A percentile compares a stretch with the other conserved stretches of the same genome.
Evolutionary conservation across 2,888 invertebrate species (phyloP).

Genomic region (Frankliniella fusca): DNA sequence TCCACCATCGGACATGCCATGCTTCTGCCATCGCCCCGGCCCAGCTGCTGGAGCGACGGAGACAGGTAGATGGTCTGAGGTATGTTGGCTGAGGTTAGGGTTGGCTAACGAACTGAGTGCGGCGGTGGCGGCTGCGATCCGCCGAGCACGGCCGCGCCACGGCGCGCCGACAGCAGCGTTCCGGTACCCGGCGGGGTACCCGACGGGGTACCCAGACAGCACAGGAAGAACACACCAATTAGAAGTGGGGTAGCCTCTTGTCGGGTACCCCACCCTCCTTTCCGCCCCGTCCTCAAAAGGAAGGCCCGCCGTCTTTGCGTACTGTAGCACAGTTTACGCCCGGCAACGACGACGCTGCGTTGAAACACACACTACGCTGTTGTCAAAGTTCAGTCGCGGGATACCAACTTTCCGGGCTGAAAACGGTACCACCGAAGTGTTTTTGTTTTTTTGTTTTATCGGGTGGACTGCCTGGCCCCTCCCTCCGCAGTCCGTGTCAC

Average conservation of each 20-base stretch:
- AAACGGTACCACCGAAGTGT: too few species aligned
- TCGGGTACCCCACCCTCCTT: not conserved
- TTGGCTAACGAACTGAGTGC: slow-evolving; percentile 5
- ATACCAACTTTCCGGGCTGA: too few species aligned
- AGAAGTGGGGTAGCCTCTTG: not conserved
- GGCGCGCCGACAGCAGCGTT: too few species aligned
- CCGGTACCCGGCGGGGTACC: not conserved
- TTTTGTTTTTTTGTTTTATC: too few species aligned
- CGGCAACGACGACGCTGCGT: not conserved
- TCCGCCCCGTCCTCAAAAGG: not conserved
- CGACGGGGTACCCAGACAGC: not conserved
- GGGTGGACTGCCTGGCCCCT: too few species aligned
- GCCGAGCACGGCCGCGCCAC: too few species aligned
- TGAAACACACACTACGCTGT: not conserved
- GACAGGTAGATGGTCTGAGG: not conserved
- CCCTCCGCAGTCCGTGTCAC: too few species aligned
- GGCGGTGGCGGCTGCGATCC: not conserved
- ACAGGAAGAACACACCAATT: slow-evolving; percentile 22
- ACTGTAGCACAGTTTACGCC: too few species aligned
- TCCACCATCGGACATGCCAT: not conserved
- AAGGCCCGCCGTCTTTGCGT: not conserved
- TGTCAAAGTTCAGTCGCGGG: too few species aligned
- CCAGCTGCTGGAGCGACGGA: not conserved
- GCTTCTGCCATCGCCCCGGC: not conserved
- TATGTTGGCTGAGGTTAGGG: slow-evolving; percentile 5